Percentiles rank a stretch among this genome's conserved stretches.
Evolutionary conservation across 2,888 invertebrate species (phyloP).

Genomic region (Agonopterix alstromeriana): DNA sequence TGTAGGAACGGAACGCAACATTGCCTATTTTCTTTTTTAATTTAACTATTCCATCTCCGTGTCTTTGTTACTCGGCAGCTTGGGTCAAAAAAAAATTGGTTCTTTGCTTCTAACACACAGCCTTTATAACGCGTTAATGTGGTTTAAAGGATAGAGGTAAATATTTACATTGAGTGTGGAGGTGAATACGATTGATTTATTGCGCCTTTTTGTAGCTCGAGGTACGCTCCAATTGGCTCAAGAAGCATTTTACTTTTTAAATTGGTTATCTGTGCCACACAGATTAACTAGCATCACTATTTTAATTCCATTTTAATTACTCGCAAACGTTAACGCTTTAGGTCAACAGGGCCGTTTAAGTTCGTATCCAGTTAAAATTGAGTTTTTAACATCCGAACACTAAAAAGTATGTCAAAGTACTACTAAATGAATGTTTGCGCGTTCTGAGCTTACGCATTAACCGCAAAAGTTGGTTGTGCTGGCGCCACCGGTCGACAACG

Average conservation of each 20-base stretch:
- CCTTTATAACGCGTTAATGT: slow-evolving; percentile 21
- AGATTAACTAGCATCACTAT: slow-evolving; percentile 5
- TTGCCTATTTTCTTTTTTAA: slow-evolving; percentile 51
- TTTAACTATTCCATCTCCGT: slow-evolving; percentile 49
- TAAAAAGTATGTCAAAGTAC: slow-evolving; percentile 63
- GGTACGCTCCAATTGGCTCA: slow-evolving; percentile 36
- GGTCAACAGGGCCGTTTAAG: slow-evolving; percentile 1
- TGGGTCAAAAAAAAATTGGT: slow-evolving; percentile 31
- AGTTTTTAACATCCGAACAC: slow-evolving; percentile 21
- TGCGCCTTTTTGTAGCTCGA: slow-evolving; percentile 34
- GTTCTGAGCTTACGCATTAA: slow-evolving; percentile 50
- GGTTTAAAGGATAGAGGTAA: slow-evolving; percentile 33
- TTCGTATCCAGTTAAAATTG: slow-evolving; percentile 15
- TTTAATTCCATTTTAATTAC: slow-evolving; percentile 5
- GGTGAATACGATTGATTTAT: slow-evolving; percentile 49
- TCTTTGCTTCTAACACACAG: slow-evolving; percentile 20
- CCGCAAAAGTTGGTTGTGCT: slow-evolving; percentile 45
- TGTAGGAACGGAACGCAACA: slow-evolving; percentile 46
- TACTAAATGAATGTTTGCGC: slow-evolving; percentile 51
- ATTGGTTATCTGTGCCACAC: slow-evolving; percentile 8
- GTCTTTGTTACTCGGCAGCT: slow-evolving; percentile 44
- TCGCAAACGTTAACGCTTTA: slow-evolving; percentile 5
- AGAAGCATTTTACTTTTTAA: slow-evolving; percentile 13
- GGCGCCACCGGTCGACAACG: slow-evolving; percentile 38
- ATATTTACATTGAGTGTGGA: slow-evolving; percentile 46